These are phyloP conservation scores for Penaeus vannamei DNA, from an alignment of 1,140 invertebrate species.

Conservation along the genomic window DNA sequence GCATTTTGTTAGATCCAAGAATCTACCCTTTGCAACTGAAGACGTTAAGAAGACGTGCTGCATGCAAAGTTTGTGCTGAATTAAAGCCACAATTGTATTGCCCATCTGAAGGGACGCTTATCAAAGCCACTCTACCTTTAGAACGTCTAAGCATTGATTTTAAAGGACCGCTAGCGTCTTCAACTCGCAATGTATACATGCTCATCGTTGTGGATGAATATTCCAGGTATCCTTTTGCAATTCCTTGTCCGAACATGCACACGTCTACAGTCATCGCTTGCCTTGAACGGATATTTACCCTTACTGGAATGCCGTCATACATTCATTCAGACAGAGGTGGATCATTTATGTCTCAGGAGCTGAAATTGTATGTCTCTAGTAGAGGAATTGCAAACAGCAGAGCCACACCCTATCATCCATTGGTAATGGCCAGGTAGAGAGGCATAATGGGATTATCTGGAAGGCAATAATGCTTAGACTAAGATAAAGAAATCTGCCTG, in stretches of 20 bases:
- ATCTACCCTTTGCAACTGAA: slow-evolving; percentile 65
- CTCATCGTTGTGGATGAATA: slow-evolving; percentile 70
- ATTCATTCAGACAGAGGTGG: slow-evolving; percentile 68
- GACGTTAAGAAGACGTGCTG: slow-evolving; percentile 27
- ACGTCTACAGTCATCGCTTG: slow-evolving; percentile 67
- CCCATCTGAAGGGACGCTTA: background rate
- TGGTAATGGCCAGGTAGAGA: slow-evolving; percentile 62
- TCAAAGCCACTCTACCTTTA: slow-evolving; percentile 13
- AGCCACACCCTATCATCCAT: slow-evolving; percentile 62
- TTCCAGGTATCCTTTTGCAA: slow-evolving; percentile 70
- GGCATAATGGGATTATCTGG: slow-evolving; percentile 66
- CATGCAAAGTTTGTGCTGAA: slow-evolving; percentile 28
- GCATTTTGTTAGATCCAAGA: slow-evolving; percentile 67
- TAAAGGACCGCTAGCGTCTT: slow-evolving; percentile 69
- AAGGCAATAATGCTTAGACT: slow-evolving; percentile 41
- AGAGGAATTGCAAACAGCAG: slow-evolving; percentile 56
- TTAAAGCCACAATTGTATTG: slow-evolving; percentile 27
- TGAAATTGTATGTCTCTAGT: slow-evolving; percentile 51
- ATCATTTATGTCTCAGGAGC: slow-evolving; percentile 67
- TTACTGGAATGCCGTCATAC: slow-evolving; percentile 66
- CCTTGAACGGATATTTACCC: slow-evolving; percentile 63
- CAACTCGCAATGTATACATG: slow-evolving; percentile 68
- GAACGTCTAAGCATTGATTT: slow-evolving; percentile 68
- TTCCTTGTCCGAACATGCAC: slow-evolving; percentile 66
- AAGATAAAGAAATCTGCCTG: too few relatives aligned